Evolutionary conservation across 2,797 vertebrate genomes (phyloP).

Genomic region (Dipus sagitta): DNA sequence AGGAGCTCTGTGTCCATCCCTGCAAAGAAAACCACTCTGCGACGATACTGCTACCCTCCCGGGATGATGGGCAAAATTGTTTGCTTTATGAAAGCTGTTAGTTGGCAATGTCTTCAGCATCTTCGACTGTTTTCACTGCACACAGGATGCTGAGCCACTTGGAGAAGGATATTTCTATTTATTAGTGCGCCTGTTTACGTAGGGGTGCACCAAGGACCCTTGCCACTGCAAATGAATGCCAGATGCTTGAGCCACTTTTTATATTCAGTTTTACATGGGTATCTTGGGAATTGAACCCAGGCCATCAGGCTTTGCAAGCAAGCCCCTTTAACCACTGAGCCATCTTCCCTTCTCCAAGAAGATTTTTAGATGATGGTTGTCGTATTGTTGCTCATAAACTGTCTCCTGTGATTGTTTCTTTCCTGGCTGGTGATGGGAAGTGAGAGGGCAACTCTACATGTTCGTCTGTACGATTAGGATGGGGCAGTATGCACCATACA

Average conservation of each 20-base stretch:
- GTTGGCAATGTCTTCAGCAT: neutral
- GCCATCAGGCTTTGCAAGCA: no score
- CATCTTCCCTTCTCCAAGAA: no score
- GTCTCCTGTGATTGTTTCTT: neutral
- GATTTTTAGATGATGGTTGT: neutral
- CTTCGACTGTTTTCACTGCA: neutral
- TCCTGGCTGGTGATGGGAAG: neutral
- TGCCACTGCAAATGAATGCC: no score
- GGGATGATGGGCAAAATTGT: neutral
- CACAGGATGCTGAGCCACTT: neutral
- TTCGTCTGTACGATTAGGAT: neutral
- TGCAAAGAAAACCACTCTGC: neutral
- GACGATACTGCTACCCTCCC: neutral
- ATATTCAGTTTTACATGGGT: no score
- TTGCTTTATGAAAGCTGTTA: neutral
- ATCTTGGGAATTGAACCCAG: no score
- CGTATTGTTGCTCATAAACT: fast-evolving
- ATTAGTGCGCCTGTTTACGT: no score
- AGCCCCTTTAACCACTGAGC: no score
- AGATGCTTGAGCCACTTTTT: no score
- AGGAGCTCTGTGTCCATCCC: neutral
- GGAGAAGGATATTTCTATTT: neutral
- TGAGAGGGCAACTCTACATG: neutral
- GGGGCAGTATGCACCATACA: neutral
- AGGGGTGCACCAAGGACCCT: no score